phyloP scores from a whole-genome alignment of 2,888 invertebrate genomes.

The Apodemia hepburni region DNA sequence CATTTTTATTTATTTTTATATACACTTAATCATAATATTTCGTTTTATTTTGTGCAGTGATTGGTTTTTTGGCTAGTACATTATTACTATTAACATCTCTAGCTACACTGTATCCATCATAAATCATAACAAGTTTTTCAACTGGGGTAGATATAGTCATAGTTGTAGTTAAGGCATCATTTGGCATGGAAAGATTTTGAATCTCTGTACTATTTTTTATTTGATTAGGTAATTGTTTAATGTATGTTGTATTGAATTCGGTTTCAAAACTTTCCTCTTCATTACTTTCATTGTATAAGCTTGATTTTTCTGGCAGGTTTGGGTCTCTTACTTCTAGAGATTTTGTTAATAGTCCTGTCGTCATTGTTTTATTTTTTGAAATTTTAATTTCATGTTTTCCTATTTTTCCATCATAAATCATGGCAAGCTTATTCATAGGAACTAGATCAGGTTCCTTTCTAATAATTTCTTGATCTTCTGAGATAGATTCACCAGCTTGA shows the following conservation, averaged over 20 bases:
- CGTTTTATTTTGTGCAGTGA: no score
- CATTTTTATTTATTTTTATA: no score
- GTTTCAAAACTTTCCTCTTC: slow-evolving; percentile 54
- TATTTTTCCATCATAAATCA: slow-evolving; percentile 64
- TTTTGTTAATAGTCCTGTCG: slow-evolving; percentile 59
- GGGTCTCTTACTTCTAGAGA: slow-evolving; percentile 44
- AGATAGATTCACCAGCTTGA: slow-evolving; percentile 20
- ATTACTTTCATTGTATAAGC: slow-evolving; percentile 49
- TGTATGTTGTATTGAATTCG: slow-evolving; percentile 55
- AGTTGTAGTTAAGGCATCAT: slow-evolving; percentile 51
- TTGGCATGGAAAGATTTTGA: slow-evolving; percentile 60
- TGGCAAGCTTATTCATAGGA: slow-evolving; percentile 46
- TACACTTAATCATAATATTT: no score
- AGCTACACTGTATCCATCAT: slow-evolving; percentile 69
- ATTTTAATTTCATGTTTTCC: slow-evolving; percentile 51
- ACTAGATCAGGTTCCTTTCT: slow-evolving; percentile 40
- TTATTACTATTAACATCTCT: slow-evolving; percentile 66
- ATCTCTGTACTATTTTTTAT: slow-evolving; percentile 59
- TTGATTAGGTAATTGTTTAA: slow-evolving; percentile 63
- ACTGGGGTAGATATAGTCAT: slow-evolving; percentile 27
- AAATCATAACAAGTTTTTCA: slow-evolving; percentile 55
- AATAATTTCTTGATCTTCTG: slow-evolving; percentile 33
- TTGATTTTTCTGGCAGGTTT: slow-evolving; percentile 34
- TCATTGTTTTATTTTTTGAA: slow-evolving; percentile 60
- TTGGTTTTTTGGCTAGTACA: slow-evolving; percentile 54